A percentile compares a stretch with the other conserved stretches of the same genome.
Evolutionary conservation across 2,888 invertebrate genomes (phyloP).

Genomic region (Eristalis arbustorum): DNA sequence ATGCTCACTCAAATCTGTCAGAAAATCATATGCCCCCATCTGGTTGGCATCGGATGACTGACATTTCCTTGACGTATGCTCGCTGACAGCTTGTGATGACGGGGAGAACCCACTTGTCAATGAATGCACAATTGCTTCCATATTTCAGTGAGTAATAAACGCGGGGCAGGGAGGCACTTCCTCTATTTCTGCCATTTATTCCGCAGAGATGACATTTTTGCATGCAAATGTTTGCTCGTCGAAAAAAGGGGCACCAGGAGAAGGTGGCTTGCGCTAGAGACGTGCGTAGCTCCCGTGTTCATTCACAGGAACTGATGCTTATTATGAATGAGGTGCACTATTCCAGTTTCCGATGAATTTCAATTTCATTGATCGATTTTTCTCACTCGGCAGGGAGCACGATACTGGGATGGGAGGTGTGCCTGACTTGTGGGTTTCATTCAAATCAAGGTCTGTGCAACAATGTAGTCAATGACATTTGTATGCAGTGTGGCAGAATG

Average conservation of each 20-base stretch:
- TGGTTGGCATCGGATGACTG: not conserved
- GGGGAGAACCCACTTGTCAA: not conserved
- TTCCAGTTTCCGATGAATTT: no score
- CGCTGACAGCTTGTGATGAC: not conserved
- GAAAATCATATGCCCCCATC: not conserved
- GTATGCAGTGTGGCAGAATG: no score
- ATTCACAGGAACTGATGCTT: no score
- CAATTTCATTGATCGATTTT: no score
- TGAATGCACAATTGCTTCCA: not conserved
- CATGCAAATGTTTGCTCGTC: not conserved
- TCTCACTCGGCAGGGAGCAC: no score
- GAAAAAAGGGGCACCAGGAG: not conserved
- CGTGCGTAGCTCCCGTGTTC: no score
- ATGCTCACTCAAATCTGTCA: not conserved
- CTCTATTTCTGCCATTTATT: not conserved
- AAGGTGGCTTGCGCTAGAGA: not conserved
- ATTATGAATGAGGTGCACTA: no score
- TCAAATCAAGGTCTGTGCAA: no score
- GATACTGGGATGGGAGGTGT: no score
- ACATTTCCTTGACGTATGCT: not conserved
- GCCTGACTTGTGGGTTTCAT: no score
- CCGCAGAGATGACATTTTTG: not conserved
- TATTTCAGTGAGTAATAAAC: not conserved
- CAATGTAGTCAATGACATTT: no score
- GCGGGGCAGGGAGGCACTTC: not conserved